phyloP scores from a whole-genome alignment of 2,888 invertebrate genomes.

The Oeneis ivallda region DNA sequence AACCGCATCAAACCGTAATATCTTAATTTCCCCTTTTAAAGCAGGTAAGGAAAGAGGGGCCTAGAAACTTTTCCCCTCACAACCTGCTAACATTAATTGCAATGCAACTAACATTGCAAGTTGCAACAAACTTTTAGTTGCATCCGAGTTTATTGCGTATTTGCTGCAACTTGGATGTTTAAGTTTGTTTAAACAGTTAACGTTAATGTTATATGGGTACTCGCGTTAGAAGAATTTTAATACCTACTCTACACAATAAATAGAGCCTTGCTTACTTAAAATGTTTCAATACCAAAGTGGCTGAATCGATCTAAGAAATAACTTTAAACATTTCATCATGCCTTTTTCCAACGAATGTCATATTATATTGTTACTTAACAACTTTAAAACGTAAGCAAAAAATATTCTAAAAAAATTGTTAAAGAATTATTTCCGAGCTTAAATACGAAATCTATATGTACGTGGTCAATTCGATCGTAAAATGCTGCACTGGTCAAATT shows the following conservation, averaged over 20 bases:
- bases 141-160: conserved; percentile 42
- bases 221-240: conserved; percentile 7
- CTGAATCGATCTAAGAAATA: too few species aligned
- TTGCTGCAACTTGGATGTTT: conserved; percentile 39
- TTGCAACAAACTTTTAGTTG: conserved; percentile 40
- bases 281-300: too few species aligned
- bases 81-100: conserved; percentile 50
- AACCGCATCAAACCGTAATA: conserved; percentile 25
- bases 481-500: conserved; percentile 4
- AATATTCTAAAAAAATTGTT: too few species aligned
- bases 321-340: too few species aligned
- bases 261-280: background rate
- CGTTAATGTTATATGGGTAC: conserved; percentile 26
- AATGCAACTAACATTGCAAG: conserved; percentile 40
- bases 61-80: conserved; percentile 31
- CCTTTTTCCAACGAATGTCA: too few species aligned
- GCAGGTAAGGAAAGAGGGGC: conserved; percentile 25
- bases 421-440: too few species aligned
- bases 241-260: background rate
- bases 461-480: background rate
- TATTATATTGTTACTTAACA: too few species aligned
- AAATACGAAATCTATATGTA: background rate
- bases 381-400: too few species aligned
- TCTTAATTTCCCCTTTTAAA: conserved; percentile 29
- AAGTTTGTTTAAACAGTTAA: conserved; percentile 20